Evolutionary conservation across 2,888 invertebrate species (phyloP).

Genomic region (Lucinisca nassula): DNA sequence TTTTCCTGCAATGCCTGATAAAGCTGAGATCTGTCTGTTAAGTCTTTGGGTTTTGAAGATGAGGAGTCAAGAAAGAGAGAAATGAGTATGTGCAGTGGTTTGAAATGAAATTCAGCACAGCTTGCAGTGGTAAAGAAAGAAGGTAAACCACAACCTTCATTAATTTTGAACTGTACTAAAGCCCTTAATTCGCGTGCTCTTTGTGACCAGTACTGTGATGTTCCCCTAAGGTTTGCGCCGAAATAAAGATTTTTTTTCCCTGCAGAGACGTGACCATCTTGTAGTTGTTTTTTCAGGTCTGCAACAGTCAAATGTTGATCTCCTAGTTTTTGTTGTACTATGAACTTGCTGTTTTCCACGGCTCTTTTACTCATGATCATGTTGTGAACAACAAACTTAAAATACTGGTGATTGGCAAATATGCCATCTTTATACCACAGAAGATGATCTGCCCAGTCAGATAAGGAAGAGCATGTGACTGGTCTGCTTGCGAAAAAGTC

Average conservation of each 20-base stretch:
- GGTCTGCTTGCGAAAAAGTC: too few species aligned
- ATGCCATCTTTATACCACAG: background rate
- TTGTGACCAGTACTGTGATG: background rate
- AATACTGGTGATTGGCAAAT: background rate
- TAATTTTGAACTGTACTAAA: too few species aligned
- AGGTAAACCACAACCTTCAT: too few species aligned
- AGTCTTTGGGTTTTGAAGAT: too few species aligned
- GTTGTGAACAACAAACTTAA: background rate
- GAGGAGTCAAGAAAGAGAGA: too few species aligned
- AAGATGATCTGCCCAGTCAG: background rate
- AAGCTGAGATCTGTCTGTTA: background rate
- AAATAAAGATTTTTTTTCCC: background rate
- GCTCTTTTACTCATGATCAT: background rate
- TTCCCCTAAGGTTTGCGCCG: background rate
- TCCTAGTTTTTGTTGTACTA: background rate
- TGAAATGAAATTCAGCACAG: conserved; percentile 30
- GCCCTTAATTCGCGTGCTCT: background rate
- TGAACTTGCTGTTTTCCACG: background rate
- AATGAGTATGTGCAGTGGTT: too few species aligned
- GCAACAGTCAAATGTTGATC: background rate
- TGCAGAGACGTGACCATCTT: background rate
- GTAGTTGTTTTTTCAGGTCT: background rate
- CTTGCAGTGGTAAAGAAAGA: conserved; percentile 56
- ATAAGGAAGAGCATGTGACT: background rate
- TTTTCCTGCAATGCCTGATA: background rate